Conservation (phyloP, 2,797 vertebrate species). For the Psittacula derbiana region DNA sequence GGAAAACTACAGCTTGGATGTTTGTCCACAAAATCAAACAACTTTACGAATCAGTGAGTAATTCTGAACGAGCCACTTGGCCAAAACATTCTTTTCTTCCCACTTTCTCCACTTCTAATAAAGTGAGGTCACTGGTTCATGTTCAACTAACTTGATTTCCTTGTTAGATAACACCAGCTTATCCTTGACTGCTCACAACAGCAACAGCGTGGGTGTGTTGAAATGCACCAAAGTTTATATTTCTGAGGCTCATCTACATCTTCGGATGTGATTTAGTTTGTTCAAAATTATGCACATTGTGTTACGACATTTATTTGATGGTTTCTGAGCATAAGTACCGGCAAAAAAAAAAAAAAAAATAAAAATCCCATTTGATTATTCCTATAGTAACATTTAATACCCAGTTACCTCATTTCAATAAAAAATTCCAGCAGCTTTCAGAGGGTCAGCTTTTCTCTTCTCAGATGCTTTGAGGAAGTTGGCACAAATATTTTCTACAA, state of each 20-base stretch:
- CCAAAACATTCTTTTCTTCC: not conserved
- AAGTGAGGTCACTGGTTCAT: not conserved
- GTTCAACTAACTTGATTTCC: not conserved
- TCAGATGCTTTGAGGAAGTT: not conserved
- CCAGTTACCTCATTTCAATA: not conserved
- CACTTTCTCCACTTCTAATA: not conserved
- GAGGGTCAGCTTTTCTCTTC: not conserved
- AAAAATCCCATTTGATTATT: not conserved
- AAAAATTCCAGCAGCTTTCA: not conserved
- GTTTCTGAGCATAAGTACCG: not conserved
- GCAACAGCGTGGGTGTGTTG: not conserved
- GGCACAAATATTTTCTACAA: constrained; percentile 29
- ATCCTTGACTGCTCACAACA: not conserved
- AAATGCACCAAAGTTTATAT: not conserved
- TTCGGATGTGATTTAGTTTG: not conserved
- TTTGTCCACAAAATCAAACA: not conserved
- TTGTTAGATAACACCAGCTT: not conserved
- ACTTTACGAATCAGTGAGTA: not conserved
- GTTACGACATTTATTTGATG: not conserved
- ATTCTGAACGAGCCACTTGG: not conserved
- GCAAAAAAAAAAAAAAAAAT: not conserved
- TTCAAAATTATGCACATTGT: not conserved
- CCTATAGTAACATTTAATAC: not conserved
- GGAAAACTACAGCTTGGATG: constrained; percentile 15
- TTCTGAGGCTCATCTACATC: not conserved